Conservation (phyloP, 2,888 invertebrate genomes). For the Chrysolina haemoptera region DNA sequence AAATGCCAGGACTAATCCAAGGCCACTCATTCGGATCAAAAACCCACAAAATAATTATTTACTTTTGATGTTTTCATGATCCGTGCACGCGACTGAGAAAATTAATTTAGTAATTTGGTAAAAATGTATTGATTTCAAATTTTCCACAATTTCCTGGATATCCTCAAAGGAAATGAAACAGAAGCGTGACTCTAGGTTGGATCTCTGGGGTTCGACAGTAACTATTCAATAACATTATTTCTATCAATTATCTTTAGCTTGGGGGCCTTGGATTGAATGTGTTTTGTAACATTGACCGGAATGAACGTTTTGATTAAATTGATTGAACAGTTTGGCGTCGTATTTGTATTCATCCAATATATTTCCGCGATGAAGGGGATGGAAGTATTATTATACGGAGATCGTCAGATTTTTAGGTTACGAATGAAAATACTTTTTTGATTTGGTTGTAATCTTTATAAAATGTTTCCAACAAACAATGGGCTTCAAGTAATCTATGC, state of each 20-base stretch:
- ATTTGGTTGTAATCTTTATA: too few relatives aligned
- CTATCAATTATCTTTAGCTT: slow-evolving; percentile 22
- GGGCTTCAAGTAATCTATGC: too few relatives aligned
- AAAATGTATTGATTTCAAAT: slow-evolving; percentile 56
- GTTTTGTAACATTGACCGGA: neutral
- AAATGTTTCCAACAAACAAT: too few relatives aligned
- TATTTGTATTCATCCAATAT: too few relatives aligned
- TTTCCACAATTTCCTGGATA: slow-evolving; percentile 58
- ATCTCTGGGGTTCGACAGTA: slow-evolving; percentile 43
- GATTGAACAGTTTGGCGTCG: neutral
- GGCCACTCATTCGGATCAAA: neutral
- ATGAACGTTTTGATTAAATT: neutral
- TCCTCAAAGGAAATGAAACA: slow-evolving; percentile 57
- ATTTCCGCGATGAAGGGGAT: neutral
- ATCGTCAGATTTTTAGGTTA: too few relatives aligned
- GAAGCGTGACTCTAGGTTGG: slow-evolving; percentile 52
- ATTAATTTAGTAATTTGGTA: slow-evolving; percentile 48
- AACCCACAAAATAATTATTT: slow-evolving; percentile 26
- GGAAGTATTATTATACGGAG: neutral
- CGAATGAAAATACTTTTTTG: too few relatives aligned
- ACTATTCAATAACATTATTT: slow-evolving; percentile 42
- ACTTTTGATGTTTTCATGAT: slow-evolving; percentile 4
- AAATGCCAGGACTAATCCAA: slow-evolving; percentile 2
- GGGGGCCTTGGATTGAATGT: neutral
- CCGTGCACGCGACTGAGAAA: slow-evolving; percentile 44